Base-by-base conservation (phyloP, 2,888 invertebrate genomes). In the Galeopsomyia nigrocyanea region DNA sequence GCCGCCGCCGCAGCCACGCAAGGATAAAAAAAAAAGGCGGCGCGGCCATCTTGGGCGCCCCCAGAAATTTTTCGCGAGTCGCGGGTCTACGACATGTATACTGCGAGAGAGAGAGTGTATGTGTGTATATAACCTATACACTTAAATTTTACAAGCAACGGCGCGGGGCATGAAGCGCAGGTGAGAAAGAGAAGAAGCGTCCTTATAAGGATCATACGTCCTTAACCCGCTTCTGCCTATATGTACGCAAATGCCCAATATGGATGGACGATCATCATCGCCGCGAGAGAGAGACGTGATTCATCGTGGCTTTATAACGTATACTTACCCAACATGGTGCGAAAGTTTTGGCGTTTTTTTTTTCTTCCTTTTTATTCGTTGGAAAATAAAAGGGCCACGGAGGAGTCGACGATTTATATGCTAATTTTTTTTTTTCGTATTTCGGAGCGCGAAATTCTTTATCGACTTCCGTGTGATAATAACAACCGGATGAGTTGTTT, bases 151-250 rank as follows among this genome's bases (percentile, higher is more conserved):
- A 39, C 39, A 39, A 3, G 39, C 39, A 39, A 3, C 26, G 26
- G 26, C 26, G 3, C 1, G 63, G 50, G 60, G 26, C 26, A n/a
- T 19, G 49, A 19, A 31, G 63, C 55, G 49, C 39, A 62, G 39
- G 51, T 64, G 65, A 65, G 74, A 47, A 55, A 66, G 67, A 67
- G 56, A 51, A 31, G 26, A 82, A 78, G 80, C 77, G 78, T 83
- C 85, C 85, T 86, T 86, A 84, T 84, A 85, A 83, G 83, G 84
- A 82, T 76, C 78, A 80, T 14, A 53, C 63, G 86, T 86, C 86
- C 86, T 86, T 86, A 86, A 86, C 86, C 86, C 82, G 85, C 82
- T 85, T 86, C 78, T 76, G 74, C 76, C 17, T 53, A 39, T 39
- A 39, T 39, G 39, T 39, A 39, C 39, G 39, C 39, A 39, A 39